Conservation (phyloP, 53 echinoderm and acorn worm genomes). For the Holothuria leucospilota region DNA sequence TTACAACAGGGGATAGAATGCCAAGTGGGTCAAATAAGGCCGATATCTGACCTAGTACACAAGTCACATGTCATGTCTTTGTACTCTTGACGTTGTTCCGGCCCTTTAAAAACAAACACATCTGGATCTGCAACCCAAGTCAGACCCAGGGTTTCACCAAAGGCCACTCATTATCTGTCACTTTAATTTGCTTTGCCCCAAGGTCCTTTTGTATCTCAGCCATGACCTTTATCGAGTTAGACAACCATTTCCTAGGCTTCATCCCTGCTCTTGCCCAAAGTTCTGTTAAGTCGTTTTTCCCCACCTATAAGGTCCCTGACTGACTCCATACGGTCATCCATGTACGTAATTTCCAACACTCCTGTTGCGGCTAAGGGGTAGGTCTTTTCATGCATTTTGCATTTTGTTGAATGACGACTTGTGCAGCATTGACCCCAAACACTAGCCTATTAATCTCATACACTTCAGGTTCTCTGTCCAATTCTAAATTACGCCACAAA, state of each 20-base stretch:
- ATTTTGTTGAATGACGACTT: constrained; percentile 31
- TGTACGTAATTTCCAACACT: constrained; percentile 10
- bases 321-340: constrained; percentile 41
- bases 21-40: constrained; percentile 33
- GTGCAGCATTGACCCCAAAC: constrained; percentile 46
- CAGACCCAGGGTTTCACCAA: constrained; percentile 65
- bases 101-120: constrained; percentile 47
- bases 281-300: constrained; percentile 10
- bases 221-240: constrained; percentile 70
- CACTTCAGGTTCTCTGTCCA: constrained; percentile 3
- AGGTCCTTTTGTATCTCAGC: constrained; percentile 54
- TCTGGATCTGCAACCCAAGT: constrained; percentile 52
- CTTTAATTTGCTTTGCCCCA: constrained; percentile 65
- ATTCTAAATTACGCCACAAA: constrained; percentile 41
- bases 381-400: constrained; percentile 9
- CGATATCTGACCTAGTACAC: constrained; percentile 3
- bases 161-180: constrained; percentile 53
- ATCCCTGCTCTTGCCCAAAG: constrained; percentile 51
- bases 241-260: constrained; percentile 59
- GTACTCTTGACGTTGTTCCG: constrained; percentile 48
- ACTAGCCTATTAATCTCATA: constrained; percentile 42
- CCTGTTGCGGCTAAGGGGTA: constrained; percentile 25
- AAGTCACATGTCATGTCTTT: constrained; percentile 1
- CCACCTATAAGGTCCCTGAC: constrained; percentile 5
- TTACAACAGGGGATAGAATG: constrained; percentile 11